These are phyloP conservation scores for Callaeas wilsoni DNA, from an alignment of 2,113 vertebrate species.

Conservation along the genomic window DNA sequence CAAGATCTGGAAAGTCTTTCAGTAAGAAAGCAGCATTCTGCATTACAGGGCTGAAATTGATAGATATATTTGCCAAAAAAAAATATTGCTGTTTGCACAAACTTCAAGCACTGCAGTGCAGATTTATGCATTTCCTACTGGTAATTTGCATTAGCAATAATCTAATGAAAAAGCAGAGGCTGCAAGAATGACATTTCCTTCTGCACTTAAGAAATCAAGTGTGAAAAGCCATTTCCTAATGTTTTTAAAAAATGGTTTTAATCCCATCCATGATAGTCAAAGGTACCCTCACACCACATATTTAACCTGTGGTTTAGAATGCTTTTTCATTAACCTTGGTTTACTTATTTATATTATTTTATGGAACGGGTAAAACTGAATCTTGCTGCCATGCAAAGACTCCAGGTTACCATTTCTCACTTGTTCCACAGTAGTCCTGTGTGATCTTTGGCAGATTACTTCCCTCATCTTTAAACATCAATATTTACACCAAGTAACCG, in stretches of 20 bases:
- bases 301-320: neutral
- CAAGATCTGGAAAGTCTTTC: neutral
- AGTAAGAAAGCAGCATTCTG: neutral
- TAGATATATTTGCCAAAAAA: neutral
- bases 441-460: neutral
- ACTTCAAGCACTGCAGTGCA: neutral
- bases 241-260: neutral
- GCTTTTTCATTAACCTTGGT: neutral
- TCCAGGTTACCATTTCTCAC: neutral
- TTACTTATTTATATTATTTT: neutral
- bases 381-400: neutral
- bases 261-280: neutral
- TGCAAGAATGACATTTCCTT: neutral
- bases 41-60: neutral
- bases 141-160: constrained; percentile 31
- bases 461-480: neutral
- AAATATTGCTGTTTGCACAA: neutral
- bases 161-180: constrained; percentile 20
- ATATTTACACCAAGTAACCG: neutral
- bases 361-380: neutral
- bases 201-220: neutral
- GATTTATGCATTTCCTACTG: neutral
- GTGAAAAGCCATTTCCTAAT: neutral
- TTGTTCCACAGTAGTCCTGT: neutral
- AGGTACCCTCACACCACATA: neutral